Evolutionary conservation across 30 jellyfish, hydroid and myxozoan species (phyloP).

Genomic region (Aurelia sp.): DNA sequence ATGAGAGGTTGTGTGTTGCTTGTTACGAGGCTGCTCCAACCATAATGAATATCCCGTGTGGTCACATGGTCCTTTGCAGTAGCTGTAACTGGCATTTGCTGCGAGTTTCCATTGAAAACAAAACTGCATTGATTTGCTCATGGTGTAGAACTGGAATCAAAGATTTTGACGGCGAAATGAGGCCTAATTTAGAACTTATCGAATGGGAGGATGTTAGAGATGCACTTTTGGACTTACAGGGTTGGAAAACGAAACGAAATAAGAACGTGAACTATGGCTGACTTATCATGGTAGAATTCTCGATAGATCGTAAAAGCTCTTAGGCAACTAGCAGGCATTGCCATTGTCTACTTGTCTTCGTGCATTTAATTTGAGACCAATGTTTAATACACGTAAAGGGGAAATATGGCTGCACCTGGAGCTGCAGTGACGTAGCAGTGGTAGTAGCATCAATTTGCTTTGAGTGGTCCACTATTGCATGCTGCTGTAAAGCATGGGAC

Average conservation of each 20-base stretch:
- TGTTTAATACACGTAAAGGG: too few species aligned
- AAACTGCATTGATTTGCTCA: constrained; percentile 43
- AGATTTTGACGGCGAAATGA: constrained; percentile 54
- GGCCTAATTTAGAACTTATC: constrained; percentile 44
- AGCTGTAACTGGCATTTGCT: constrained; percentile 64
- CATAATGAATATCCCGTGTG: constrained; percentile 53
- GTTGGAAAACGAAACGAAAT: constrained; percentile 2
- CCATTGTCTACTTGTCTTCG: too few species aligned
- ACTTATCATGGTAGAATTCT: too few species aligned
- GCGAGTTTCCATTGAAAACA: constrained; percentile 56
- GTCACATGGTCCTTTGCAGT: constrained; percentile 61
- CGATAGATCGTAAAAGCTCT: too few species aligned
- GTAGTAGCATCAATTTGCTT: too few species aligned
- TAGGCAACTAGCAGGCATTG: too few species aligned
- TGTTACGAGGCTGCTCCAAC: constrained; percentile 63
- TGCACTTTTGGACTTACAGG: constrained; percentile 27
- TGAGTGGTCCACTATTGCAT: too few species aligned
- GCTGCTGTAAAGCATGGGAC: too few species aligned
- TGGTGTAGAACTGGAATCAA: constrained; percentile 63
- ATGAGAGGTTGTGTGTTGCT: constrained; percentile 46
- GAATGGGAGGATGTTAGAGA: constrained; percentile 41
- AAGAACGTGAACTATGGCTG: too few species aligned
- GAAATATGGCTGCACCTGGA: too few species aligned
- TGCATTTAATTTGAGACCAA: too few species aligned
- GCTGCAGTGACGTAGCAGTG: too few species aligned